Evolutionary conservation across 2,797 vertebrate genomes (phyloP).

Genomic region (Microctenopoma stevenorrisi): DNA sequence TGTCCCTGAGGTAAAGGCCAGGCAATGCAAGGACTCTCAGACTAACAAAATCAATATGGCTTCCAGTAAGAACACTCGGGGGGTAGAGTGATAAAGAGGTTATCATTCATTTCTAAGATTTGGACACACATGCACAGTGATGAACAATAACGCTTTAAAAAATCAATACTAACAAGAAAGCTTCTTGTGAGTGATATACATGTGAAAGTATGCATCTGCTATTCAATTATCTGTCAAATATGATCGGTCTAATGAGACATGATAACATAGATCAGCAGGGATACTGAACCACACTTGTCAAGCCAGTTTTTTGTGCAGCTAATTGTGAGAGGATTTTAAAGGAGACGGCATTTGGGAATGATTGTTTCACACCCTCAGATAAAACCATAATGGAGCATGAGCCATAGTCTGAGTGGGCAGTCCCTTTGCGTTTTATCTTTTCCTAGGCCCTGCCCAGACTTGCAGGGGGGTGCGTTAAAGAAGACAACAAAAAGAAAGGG

Average conservation of each 20-base stretch:
- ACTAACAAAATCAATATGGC: conserved; percentile 88
- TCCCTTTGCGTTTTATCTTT: conserved; percentile 75
- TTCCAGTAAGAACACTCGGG: conserved; percentile 83
- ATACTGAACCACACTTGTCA: conserved; percentile 62
- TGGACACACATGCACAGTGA: conserved; percentile 75
- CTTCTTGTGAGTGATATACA: conserved; percentile 56
- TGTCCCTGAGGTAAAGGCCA: conserved; percentile 88
- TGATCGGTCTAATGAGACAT: conserved; percentile 55
- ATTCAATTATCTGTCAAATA: conserved; percentile 53
- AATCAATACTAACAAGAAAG: conserved; percentile 74
- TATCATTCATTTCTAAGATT: conserved; percentile 85
- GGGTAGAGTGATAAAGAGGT: conserved; percentile 85
- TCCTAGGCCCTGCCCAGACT: conserved; percentile 83
- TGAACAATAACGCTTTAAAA: conserved; percentile 63
- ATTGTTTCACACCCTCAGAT: conserved; percentile 76
- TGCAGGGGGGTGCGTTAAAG: conserved; percentile 66
- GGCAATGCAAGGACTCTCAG: conserved; percentile 84
- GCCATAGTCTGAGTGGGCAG: conserved; percentile 77
- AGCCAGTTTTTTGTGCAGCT: conserved; percentile 70
- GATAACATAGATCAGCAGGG: conserved; percentile 67
- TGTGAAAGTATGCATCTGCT: conserved; percentile 61
- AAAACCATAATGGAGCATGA: conserved; percentile 81
- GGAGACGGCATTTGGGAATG: conserved; percentile 77
- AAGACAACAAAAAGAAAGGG: conserved; percentile 62
- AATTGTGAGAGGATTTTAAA: conserved; percentile 75